Evolutionary conservation across 2,888 invertebrate species (phyloP).

Genomic region (Lampropteryx suffumata): DNA sequence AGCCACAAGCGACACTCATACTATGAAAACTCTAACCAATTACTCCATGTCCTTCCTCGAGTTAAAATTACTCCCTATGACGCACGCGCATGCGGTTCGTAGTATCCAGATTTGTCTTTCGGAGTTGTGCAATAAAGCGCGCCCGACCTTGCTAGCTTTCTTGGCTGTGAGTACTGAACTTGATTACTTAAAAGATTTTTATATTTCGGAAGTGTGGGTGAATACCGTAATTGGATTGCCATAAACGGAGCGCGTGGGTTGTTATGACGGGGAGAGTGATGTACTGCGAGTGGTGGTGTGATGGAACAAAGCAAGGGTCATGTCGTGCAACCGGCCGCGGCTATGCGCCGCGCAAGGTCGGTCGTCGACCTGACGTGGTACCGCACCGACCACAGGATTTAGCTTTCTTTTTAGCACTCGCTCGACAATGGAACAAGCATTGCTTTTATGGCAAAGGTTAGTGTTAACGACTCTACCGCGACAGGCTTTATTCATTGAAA

Average conservation of each 20-base stretch:
- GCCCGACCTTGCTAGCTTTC: slow-evolving; percentile 75
- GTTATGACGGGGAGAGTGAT: slow-evolving; percentile 41
- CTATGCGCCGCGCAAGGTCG: slow-evolving; percentile 78
- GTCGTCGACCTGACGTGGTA: slow-evolving; percentile 73
- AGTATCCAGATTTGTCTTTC: slow-evolving; percentile 71
- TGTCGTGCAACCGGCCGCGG: slow-evolving; percentile 60
- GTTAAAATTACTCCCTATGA: slow-evolving; percentile 75
- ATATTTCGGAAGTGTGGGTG: slow-evolving; percentile 29
- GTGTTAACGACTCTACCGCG: slow-evolving; percentile 25
- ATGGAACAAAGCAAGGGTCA: slow-evolving; percentile 71
- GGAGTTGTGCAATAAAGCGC: slow-evolving; percentile 71
- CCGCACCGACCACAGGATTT: slow-evolving; percentile 52
- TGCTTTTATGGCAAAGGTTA: slow-evolving; percentile 28
- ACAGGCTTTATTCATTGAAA: slow-evolving; percentile 24
- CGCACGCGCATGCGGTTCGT: slow-evolving; percentile 64
- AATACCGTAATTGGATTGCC: slow-evolving; percentile 28
- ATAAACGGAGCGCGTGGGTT: slow-evolving; percentile 46
- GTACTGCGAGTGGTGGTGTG: slow-evolving; percentile 47
- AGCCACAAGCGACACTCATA: slow-evolving; percentile 54
- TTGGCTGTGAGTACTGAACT: slow-evolving; percentile 61
- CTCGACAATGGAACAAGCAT: slow-evolving; percentile 32
- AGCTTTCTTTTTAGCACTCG: slow-evolving; percentile 48
- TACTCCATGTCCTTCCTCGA: slow-evolving; percentile 73
- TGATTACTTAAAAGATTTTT: slow-evolving; percentile 36
- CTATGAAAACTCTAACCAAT: slow-evolving; percentile 62